phyloP scores from a whole-genome alignment of 2,113 vertebrate species.

The Crotalus helleri region DNA sequence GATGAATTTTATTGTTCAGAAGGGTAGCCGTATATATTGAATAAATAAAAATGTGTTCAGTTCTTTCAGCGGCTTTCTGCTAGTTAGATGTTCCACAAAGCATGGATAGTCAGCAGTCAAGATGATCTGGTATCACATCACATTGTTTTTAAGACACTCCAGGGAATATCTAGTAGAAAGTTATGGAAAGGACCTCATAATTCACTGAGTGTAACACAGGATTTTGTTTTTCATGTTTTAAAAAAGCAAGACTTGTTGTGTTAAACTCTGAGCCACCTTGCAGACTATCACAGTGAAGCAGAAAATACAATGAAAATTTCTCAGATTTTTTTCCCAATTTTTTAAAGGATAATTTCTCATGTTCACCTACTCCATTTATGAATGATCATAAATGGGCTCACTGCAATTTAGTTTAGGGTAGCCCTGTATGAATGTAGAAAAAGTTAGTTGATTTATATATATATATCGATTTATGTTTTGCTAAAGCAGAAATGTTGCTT shows the following conservation, averaged over 20 bases:
- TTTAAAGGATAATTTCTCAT: neutral
- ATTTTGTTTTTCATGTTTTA: neutral
- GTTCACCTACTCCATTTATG: neutral
- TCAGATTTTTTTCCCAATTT: neutral
- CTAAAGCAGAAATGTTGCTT: neutral
- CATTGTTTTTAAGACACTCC: neutral
- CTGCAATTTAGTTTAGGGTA: neutral
- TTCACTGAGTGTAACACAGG: neutral
- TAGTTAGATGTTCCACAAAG: neutral
- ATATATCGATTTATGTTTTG: neutral
- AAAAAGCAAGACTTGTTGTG: neutral
- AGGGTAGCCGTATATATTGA: neutral
- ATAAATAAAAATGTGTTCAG: neutral
- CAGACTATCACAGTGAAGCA: neutral
- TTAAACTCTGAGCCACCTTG: neutral
- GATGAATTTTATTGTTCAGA: neutral
- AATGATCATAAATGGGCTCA: neutral
- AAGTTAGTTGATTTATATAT: neutral
- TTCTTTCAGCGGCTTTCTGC: neutral
- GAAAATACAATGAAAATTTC: neutral
- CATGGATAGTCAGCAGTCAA: neutral
- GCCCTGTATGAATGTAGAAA: conserved; percentile 17
- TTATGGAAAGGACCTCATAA: neutral
- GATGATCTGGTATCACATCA: neutral
- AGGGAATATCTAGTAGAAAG: neutral